Base-by-base conservation (phyloP, 2,888 invertebrate genomes). In the Graphium colonna region DNA sequence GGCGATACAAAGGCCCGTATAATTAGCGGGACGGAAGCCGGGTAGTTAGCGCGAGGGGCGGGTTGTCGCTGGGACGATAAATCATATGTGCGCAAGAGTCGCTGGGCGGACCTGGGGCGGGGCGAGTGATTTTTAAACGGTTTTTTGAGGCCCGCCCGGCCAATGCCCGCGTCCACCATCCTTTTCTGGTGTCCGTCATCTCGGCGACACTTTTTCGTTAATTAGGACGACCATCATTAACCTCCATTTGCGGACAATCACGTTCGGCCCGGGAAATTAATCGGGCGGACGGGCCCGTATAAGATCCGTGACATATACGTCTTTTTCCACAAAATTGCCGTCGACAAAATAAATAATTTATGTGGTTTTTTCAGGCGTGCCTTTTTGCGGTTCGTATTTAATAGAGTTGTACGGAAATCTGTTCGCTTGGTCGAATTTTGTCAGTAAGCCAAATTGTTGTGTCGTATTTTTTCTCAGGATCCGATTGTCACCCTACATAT, bases 91-190 rank as follows among this genome's bases (percentile, higher is more conserved):
- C 79, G 77, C 82, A 75, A 71, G 79, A 82, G 77, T 75, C 72
- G 69, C 73, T 79, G 86, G 87, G 84, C 87, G 86, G 80, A 76
- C 73, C 67, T 77, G 77, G 79, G 88, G 88, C 82, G 88, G 86
- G 69, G 88, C 88, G 78, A 87, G 73, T 82, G 79, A 85, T 80
- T 87, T 87, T 87, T 87, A 87, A 88, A 87, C 84, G 80, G 84
- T 88, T 88, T 88, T 88, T 88, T 87, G 84, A 85, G 82, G 79
- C 77, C 75, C 71, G 71, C 63, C 69, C 77, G 78, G 76, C 88
- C 88, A 87, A 87, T 85, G 82, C 81, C 75, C 77, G 78, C 67
- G 79, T 79, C 78, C 77, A 73, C 69, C 78, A 72, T 82, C 85
- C 86, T 82, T 86, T 82, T 85, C 82, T 77, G 83, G 82, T 75